phyloP scores from a whole-genome alignment of 1,140 invertebrate species.

The Diachasmimorpha longicaudata region DNA sequence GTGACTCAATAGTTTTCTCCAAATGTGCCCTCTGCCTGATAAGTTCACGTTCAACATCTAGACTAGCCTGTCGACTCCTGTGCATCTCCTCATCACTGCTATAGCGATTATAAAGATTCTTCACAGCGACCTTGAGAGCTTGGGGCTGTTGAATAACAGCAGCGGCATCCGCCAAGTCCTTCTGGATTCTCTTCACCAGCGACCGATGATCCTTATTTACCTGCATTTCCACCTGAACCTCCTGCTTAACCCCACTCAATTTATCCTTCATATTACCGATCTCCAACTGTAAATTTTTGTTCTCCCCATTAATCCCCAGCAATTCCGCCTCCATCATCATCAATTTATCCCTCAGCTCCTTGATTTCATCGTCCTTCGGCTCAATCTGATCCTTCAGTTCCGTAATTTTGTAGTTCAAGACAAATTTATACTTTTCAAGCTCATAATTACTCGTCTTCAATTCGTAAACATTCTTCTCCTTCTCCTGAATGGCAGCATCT shows the following conservation, averaged over 20 bases:
- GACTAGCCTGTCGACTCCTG: constrained; percentile 68
- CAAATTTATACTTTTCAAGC: constrained; percentile 89
- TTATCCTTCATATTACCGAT: constrained; percentile 79
- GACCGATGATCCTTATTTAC: constrained; percentile 70
- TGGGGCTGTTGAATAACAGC: constrained; percentile 77
- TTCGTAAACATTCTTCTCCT: constrained; percentile 84
- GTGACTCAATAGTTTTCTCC: constrained; percentile 73
- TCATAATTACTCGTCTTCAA: constrained; percentile 85
- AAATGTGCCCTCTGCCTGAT: constrained; percentile 79
- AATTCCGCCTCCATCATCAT: constrained; percentile 77
- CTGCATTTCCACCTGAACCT: constrained; percentile 72
- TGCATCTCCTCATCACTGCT: constrained; percentile 72
- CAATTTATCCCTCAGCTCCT: constrained; percentile 80
- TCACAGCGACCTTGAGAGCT: constrained; percentile 79
- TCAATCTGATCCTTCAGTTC: constrained; percentile 86
- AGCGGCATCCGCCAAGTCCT: constrained; percentile 79
- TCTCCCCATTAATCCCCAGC: constrained; percentile 72
- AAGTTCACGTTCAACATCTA: constrained; percentile 79
- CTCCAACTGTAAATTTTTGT: constrained; percentile 72
- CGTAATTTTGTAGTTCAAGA: constrained; percentile 86
- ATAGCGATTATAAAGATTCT: constrained; percentile 77
- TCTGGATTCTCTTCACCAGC: constrained; percentile 75
- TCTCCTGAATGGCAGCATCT: constrained; percentile 81
- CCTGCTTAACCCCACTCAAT: constrained; percentile 70
- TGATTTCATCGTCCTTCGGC: constrained; percentile 79